These are phyloP conservation scores for Oreotrochilus melanogaster DNA, from an alignment of 2,113 vertebrate genomes.

Conservation along the genomic window DNA sequence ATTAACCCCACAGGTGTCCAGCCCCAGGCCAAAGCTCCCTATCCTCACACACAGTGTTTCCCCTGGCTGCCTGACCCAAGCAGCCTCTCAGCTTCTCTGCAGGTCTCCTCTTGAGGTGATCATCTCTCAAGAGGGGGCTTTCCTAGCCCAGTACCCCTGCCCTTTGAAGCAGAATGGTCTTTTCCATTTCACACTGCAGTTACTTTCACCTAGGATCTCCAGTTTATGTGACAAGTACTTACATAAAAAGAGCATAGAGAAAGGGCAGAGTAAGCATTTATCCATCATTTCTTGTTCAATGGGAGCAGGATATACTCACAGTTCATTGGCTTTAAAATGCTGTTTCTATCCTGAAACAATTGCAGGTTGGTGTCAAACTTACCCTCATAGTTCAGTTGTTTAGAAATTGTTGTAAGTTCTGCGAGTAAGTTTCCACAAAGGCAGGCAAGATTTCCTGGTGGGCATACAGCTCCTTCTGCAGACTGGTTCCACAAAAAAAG, in stretches of 20 bases:
- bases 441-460: background rate
- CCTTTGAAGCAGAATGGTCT: background rate
- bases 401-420: background rate
- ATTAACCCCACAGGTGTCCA: background rate
- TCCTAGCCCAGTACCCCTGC: background rate
- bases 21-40: background rate
- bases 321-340: background rate
- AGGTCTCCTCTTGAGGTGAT: background rate
- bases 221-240: background rate
- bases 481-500: background rate
- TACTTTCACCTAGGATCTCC: background rate
- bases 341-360: background rate
- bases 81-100: background rate
- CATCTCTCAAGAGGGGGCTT: background rate
- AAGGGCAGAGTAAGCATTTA: constrained; percentile 8
- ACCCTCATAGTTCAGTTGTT: background rate
- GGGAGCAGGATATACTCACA: background rate
- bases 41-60: fast-evolving
- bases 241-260: background rate
- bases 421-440: background rate
- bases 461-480: background rate
- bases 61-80: background rate
- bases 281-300: background rate
- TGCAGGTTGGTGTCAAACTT: background rate
- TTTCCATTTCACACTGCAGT: background rate